phyloP scores from a whole-genome alignment of 2,113 vertebrate genomes.

The Capra hircus region DNA sequence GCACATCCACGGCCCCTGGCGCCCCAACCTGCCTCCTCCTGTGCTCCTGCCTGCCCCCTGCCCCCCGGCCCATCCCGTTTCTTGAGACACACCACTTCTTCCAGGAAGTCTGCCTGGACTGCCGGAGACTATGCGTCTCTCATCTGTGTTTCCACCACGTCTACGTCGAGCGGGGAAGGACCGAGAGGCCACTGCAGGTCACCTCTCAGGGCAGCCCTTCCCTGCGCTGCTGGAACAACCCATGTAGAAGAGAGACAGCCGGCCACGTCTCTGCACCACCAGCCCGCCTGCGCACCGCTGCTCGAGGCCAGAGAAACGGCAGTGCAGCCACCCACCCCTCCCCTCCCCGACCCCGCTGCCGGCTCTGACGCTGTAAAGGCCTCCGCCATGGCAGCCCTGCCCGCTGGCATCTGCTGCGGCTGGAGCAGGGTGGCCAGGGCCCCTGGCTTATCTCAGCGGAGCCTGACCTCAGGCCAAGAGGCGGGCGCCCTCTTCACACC shows the following conservation, averaged over 20 bases:
- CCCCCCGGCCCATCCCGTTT: no score
- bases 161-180: fast-evolving
- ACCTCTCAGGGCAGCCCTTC: background rate
- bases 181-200: background rate
- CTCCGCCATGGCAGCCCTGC: fast-evolving
- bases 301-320: fast-evolving
- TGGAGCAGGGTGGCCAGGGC: background rate
- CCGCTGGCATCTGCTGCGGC: background rate
- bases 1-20: fast-evolving
- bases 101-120: background rate
- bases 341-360: fast-evolving
- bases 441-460: fast-evolving
- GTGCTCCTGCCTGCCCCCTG: background rate
- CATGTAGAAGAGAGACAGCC: fast-evolving
- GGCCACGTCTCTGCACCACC: no score
- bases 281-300: fast-evolving
- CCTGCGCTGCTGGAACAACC: background rate
- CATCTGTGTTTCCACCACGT: fast-evolving
- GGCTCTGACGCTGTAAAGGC: fast-evolving
- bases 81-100: background rate
- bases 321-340: fast-evolving
- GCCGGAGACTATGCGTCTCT: fast-evolving
- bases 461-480: fast-evolving
- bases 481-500: fast-evolving
- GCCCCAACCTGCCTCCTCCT: background rate